Evolutionary conservation across 2,888 invertebrate species (phyloP).

Genomic region (Hermaeophaga mercurialis): DNA sequence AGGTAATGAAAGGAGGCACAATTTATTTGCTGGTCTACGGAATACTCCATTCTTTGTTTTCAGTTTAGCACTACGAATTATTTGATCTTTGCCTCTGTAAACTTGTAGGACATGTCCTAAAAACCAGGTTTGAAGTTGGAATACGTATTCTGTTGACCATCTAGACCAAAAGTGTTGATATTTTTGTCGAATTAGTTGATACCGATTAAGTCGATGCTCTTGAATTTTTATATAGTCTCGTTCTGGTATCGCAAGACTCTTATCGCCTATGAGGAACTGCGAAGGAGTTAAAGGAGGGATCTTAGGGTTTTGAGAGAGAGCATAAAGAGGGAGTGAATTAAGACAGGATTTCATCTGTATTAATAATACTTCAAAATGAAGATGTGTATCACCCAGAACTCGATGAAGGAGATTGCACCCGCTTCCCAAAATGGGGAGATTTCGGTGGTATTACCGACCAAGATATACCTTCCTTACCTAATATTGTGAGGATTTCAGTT

Average conservation of each 20-base stretch:
- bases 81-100: not conserved
- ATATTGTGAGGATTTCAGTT: too few species aligned
- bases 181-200: slow-evolving; percentile 23
- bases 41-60: too few species aligned
- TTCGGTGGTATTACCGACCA: not conserved
- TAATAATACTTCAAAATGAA: slow-evolving; percentile 42
- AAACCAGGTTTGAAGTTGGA: slow-evolving; percentile 29
- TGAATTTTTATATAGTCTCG: not conserved
- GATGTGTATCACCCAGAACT: slow-evolving; percentile 35
- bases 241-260: slow-evolving; percentile 12
- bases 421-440: slow-evolving; percentile 34
- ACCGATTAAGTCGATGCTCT: slow-evolving; percentile 25
- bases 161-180: slow-evolving; percentile 28
- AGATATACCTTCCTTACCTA: slow-evolving; percentile 4
- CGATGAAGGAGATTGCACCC: too few species aligned
- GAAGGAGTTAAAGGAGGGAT: slow-evolving; percentile 31
- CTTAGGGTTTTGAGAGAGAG: slow-evolving; percentile 31
- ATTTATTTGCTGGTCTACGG: too few species aligned
- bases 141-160: slow-evolving; percentile 35
- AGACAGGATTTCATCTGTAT: slow-evolving; percentile 40
- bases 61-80: too few species aligned
- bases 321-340: slow-evolving; percentile 42
- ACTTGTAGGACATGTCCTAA: slow-evolving; percentile 8
- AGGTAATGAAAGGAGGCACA: too few species aligned
- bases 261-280: slow-evolving; percentile 30